Conservation (phyloP, 2,113 vertebrate genomes). For the Oreotrochilus melanogaster region DNA sequence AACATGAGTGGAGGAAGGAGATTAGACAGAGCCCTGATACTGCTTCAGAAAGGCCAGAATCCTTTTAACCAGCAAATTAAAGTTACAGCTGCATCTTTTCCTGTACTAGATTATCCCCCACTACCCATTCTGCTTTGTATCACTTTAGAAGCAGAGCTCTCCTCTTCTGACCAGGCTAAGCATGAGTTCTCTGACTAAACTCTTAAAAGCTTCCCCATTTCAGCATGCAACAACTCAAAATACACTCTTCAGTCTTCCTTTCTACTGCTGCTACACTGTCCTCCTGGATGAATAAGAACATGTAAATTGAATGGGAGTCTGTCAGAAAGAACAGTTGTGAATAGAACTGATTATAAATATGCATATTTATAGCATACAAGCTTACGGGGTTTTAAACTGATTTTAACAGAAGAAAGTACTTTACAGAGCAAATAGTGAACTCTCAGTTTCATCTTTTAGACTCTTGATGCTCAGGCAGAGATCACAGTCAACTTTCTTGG, state of each 20-base stretch:
- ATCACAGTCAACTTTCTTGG: not conserved
- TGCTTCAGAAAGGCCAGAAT: constrained; percentile 38
- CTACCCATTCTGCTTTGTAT: not conserved
- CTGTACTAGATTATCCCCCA: not conserved
- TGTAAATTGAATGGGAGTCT: not conserved
- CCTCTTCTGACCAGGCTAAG: not conserved
- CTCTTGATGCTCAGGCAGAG: too few relatives aligned
- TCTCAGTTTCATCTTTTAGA: not conserved
- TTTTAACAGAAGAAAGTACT: not conserved
- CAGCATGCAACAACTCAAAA: not conserved
- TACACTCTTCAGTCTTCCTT: not conserved
- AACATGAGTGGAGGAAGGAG: constrained; percentile 55
- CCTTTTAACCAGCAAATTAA: constrained; percentile 40
- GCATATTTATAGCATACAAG: not conserved
- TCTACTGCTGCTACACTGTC: not conserved
- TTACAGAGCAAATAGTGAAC: not conserved
- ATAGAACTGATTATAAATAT: not conserved
- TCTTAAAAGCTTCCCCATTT: not conserved
- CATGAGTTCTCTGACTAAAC: not conserved
- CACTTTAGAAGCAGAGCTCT: not conserved
- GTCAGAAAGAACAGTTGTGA: not conserved
- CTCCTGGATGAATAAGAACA: not conserved
- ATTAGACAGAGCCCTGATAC: constrained; percentile 41
- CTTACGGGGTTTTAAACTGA: not conserved
- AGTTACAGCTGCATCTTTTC: constrained; percentile 25